These are phyloP conservation scores for Papilio glaucus DNA, from an alignment of 1,140 invertebrate species.

Conservation along the genomic window DNA sequence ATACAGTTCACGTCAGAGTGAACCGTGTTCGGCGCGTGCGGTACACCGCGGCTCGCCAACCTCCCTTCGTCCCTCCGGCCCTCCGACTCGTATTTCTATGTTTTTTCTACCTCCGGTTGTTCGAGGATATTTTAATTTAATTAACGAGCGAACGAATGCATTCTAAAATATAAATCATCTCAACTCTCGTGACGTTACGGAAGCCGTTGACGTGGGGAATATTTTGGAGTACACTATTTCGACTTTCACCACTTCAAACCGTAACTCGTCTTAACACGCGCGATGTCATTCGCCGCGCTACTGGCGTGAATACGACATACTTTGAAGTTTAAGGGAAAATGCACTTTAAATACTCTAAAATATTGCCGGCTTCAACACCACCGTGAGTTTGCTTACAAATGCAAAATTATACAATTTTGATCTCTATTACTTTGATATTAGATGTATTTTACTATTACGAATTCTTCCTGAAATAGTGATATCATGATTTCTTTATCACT, in stretches of 20 bases:
- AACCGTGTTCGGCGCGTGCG: neutral
- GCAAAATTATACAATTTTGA: neutral
- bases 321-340: no score
- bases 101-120: neutral
- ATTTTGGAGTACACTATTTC: no score
- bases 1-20: constrained; percentile 26
- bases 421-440: neutral
- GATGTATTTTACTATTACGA: neutral
- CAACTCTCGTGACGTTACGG: no score
- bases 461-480: neutral
- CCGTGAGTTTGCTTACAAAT: no score
- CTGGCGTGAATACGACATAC: no score
- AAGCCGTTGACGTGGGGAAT: no score
- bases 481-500: no score
- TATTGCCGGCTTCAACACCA: no score
- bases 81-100: neutral
- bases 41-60: neutral
- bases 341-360: no score
- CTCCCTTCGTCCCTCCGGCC: constrained; percentile 3
- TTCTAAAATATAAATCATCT: neutral
- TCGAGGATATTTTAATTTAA: neutral
- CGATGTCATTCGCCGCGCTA: no score
- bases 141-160: neutral
- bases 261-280: no score
- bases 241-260: no score